phyloP scores from a whole-genome alignment of 2,888 invertebrate genomes.

The Eugnorisma glareosa region DNA sequence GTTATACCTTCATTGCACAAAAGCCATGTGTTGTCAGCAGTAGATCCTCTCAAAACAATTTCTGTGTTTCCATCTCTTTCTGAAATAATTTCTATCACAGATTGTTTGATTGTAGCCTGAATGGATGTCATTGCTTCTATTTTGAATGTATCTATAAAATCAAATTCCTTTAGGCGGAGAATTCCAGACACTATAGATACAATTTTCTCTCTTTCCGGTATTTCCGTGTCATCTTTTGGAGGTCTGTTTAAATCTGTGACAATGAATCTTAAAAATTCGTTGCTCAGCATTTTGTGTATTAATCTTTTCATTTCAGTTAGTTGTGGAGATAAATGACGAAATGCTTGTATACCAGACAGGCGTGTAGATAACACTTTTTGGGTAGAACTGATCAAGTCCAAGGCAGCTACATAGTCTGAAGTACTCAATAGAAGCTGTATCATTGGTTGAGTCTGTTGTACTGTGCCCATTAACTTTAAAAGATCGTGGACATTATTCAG shows the following conservation, averaged over 20 bases:
- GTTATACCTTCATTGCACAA: slow-evolving; percentile 93
- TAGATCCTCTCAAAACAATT: slow-evolving; percentile 86
- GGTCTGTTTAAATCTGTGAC: slow-evolving; percentile 97
- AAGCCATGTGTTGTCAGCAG: slow-evolving; percentile 88
- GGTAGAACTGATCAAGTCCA: slow-evolving; percentile 98
- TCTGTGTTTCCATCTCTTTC: slow-evolving; percentile 86
- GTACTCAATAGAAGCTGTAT: slow-evolving; percentile 98
- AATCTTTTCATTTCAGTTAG: slow-evolving; percentile 98
- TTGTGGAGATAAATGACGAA: slow-evolving; percentile 98
- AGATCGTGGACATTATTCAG: slow-evolving; percentile 92
- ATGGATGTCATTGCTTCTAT: slow-evolving; percentile 97
- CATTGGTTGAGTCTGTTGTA: slow-evolving; percentile 99
- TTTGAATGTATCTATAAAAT: slow-evolving; percentile 96
- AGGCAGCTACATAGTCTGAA: slow-evolving; percentile 98
- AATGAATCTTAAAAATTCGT: slow-evolving; percentile 98
- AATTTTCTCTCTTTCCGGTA: slow-evolving; percentile 96
- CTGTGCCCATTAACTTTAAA: slow-evolving; percentile 97
- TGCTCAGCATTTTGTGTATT: slow-evolving; percentile 98
- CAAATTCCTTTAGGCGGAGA: slow-evolving; percentile 95
- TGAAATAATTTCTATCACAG: slow-evolving; percentile 93
- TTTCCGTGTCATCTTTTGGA: slow-evolving; percentile 89
- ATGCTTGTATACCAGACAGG: slow-evolving; percentile 97
- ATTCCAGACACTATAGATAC: slow-evolving; percentile 97
- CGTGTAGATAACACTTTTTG: slow-evolving; percentile 98
- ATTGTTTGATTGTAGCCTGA: slow-evolving; percentile 96